Evolutionary conservation across 2,113 vertebrate species (phyloP), one percentile per base, ranked within the genome.

Genomic region (Crotalus viridis): DNA sequence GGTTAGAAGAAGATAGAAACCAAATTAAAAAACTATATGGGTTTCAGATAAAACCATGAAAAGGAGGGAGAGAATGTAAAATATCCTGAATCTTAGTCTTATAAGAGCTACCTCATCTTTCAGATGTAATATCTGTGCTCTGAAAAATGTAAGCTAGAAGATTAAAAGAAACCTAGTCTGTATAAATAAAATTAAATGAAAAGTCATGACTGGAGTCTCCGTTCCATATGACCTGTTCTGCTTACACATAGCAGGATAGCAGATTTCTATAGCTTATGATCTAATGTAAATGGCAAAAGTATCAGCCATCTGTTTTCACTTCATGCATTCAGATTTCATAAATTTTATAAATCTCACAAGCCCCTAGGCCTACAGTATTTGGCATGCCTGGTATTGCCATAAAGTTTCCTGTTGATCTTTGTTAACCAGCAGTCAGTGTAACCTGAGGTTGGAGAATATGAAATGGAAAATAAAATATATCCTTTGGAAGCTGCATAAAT

Each of bases 221-320:
- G 91, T 93, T 93, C 88, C 92, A 93, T 48, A n/a, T 93, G 92
- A 89, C 43, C 61, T 59, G 74, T 28, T 93, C 88, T 64, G 15
- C 46, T 94, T 96, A 91, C 91, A 94, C 90, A 0, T 93, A 92
- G 93, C 94, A 95, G 96, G 94, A 46, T 55, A 96, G 93, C 89
- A 87, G 93, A 33, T 90, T 86, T 93, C 94, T 91, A 92, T 89
- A 89, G 96, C 96, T 96, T 94, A 95, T 92, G 93, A 94, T 92
- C 94, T 6, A 92, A 28, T 59, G 88, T 91, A 93, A 93, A 89
- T 93, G 93, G 69, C 93, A 96, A 96, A 97, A 96, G 96, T 95
- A 94, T 96, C 95, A 97, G 95, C 97, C 97, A 97, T 97, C 96
- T 97, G 95, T 95, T 96, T 96, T 94, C 95, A 96, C 94, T 96